These are phyloP conservation scores for Halichoeres trimaculatus DNA, from an alignment of 2,113 vertebrate genomes.

Conservation along the genomic window DNA sequence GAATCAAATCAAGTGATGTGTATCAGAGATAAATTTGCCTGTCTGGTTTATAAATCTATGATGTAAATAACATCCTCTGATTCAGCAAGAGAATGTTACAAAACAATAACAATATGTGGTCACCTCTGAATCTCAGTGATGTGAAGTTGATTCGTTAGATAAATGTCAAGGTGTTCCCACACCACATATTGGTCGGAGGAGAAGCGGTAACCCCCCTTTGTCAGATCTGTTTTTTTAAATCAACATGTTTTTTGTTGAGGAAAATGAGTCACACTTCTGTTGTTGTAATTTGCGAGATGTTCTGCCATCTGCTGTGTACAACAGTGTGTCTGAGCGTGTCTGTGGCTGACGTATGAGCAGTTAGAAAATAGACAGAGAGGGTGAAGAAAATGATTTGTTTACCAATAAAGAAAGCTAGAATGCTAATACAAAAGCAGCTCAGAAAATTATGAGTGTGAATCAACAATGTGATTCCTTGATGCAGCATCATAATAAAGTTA, in stretches of 20 bases:
- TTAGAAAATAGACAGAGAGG: neutral
- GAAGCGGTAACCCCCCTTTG: neutral
- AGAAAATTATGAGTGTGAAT: neutral
- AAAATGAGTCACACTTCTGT: conserved; percentile 26
- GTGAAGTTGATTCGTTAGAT: neutral
- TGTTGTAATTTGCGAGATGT: conserved; percentile 33
- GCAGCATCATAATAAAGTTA: neutral
- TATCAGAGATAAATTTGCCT: neutral
- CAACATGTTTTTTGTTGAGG: conserved; percentile 22
- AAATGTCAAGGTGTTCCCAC: neutral
- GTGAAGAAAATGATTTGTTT: neutral
- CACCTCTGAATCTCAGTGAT: neutral
- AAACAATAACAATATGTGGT: too few relatives aligned
- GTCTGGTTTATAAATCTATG: neutral
- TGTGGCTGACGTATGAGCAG: neutral
- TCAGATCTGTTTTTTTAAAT: conserved; percentile 21
- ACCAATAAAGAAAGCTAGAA: neutral
- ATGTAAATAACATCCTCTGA: too few relatives aligned
- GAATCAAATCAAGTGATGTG: conserved; percentile 4
- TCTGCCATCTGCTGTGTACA: conserved; percentile 42
- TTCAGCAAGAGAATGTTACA: too few relatives aligned
- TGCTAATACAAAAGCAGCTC: neutral
- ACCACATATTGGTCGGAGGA: neutral
- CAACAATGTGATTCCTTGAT: neutral
- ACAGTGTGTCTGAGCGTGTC: neutral